These are phyloP conservation scores for Myanophis thanlyinensis DNA, from an alignment of 2,113 vertebrate species.

Conservation along the genomic window DNA sequence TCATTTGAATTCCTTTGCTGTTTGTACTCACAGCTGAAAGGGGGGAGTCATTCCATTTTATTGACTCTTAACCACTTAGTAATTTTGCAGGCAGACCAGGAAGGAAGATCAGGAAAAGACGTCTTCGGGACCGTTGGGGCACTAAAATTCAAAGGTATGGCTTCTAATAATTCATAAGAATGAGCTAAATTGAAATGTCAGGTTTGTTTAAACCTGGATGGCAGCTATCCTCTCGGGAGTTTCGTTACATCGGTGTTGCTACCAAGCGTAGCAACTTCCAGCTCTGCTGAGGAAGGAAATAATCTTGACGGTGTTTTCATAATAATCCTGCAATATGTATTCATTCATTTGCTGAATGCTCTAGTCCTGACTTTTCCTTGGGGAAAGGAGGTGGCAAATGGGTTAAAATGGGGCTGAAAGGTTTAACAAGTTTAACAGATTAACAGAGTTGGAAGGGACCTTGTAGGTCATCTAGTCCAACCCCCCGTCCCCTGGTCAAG, in stretches of 20 bases:
- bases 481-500: too few relatives aligned
- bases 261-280: background rate
- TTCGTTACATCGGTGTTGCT: background rate
- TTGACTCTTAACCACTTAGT: background rate
- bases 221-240: background rate
- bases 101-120: background rate
- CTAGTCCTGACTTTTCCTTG: background rate
- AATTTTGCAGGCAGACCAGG: too few relatives aligned
- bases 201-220: background rate
- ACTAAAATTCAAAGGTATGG: background rate
- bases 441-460: too few relatives aligned
- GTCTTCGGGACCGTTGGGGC: too few relatives aligned
- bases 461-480: too few relatives aligned
- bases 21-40: too few relatives aligned
- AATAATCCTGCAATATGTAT: background rate
- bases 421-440: too few relatives aligned
- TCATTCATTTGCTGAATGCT: background rate
- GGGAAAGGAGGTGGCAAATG: background rate
- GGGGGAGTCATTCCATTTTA: background rate
- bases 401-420: background rate
- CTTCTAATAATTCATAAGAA: too few relatives aligned
- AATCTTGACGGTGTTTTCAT: background rate
- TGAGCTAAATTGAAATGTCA: background rate
- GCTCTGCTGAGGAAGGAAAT: background rate
- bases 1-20: background rate